These are phyloP conservation scores for Rhinophrynus dorsalis DNA, from an alignment of 2,797 vertebrate genomes.

Conservation along the genomic window DNA sequence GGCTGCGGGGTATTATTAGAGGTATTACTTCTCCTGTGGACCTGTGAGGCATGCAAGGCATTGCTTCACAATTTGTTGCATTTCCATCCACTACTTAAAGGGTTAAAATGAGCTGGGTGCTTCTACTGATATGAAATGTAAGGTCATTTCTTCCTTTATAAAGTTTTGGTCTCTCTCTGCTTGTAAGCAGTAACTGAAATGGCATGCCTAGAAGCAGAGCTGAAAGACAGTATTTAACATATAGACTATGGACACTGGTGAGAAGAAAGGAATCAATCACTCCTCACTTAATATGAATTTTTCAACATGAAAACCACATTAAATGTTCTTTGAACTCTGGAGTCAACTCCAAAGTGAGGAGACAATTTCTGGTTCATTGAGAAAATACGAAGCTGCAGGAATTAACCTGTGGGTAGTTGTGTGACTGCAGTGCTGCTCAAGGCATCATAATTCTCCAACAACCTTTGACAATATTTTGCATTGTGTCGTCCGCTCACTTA, in stretches of 20 bases:
- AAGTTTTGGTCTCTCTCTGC: not conserved
- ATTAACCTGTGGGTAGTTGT: conserved; percentile 18
- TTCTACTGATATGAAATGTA: not conserved
- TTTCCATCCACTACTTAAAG: too few species aligned
- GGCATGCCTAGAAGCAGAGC: conserved; percentile 11
- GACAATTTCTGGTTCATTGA: conserved; percentile 32
- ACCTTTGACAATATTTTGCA: conserved; percentile 29
- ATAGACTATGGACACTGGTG: conserved; percentile 24
- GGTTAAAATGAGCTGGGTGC: too few species aligned
- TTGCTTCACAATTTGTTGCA: too few species aligned
- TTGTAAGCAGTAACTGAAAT: not conserved
- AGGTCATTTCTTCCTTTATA: not conserved
- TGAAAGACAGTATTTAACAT: conserved; percentile 23
- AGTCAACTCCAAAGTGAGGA: conserved; percentile 18
- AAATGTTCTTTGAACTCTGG: conserved; percentile 31
- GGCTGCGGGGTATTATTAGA: too few species aligned
- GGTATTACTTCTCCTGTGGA: too few species aligned
- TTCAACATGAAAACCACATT: conserved; percentile 40
- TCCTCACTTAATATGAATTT: conserved; percentile 16
- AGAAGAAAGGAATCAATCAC: conserved; percentile 14
- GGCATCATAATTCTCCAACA: conserved; percentile 40
- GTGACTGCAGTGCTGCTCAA: conserved; percentile 1
- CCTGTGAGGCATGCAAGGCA: too few species aligned
- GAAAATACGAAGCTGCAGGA: conserved; percentile 36
- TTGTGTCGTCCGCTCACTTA: conserved; percentile 32